These are phyloP conservation scores for Eremobia ochroleuca DNA, from an alignment of 2,888 invertebrate genomes.

Conservation along the genomic window DNA sequence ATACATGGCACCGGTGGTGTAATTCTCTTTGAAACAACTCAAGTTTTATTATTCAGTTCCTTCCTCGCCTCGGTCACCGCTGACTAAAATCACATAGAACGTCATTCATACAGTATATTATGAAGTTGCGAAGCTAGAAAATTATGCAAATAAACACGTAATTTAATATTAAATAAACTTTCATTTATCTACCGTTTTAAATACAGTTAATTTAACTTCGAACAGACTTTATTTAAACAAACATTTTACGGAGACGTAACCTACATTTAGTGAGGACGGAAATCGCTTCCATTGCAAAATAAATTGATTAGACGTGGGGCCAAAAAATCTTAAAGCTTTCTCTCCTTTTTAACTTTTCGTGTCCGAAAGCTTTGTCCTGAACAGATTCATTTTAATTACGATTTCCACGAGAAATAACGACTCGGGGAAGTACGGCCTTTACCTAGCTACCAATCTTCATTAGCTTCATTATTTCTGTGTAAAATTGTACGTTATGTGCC, in stretches of 20 bases:
- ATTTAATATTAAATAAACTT: background rate
- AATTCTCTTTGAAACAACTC: slow-evolving; percentile 68
- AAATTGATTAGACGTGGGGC: slow-evolving; percentile 70
- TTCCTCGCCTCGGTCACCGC: slow-evolving; percentile 46
- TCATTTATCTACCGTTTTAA: background rate
- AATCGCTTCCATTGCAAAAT: slow-evolving; percentile 60
- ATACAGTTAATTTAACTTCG: slow-evolving; percentile 2
- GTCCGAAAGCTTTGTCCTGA: slow-evolving; percentile 79
- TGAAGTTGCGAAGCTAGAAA: background rate
- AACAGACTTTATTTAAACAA: slow-evolving; percentile 48
- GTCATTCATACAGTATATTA: slow-evolving; percentile 2
- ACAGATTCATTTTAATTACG: slow-evolving; percentile 89
- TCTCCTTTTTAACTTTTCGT: slow-evolving; percentile 78
- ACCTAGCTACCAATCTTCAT: slow-evolving; percentile 88
- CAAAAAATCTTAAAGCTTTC: slow-evolving; percentile 71
- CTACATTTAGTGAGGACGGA: slow-evolving; percentile 51
- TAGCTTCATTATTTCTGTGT: slow-evolving; percentile 84
- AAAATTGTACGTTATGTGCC: slow-evolving; percentile 75
- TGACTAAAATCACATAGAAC: slow-evolving; percentile 31
- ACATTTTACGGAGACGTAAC: slow-evolving; percentile 54
- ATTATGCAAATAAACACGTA: background rate
- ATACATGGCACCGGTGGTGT: slow-evolving; percentile 49
- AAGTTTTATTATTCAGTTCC: slow-evolving; percentile 70
- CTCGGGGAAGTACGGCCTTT: slow-evolving; percentile 80
- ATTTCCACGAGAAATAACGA: slow-evolving; percentile 84